Evolutionary conservation across 1,140 invertebrate genomes (phyloP).

Genomic region (Carposina sasakii): DNA sequence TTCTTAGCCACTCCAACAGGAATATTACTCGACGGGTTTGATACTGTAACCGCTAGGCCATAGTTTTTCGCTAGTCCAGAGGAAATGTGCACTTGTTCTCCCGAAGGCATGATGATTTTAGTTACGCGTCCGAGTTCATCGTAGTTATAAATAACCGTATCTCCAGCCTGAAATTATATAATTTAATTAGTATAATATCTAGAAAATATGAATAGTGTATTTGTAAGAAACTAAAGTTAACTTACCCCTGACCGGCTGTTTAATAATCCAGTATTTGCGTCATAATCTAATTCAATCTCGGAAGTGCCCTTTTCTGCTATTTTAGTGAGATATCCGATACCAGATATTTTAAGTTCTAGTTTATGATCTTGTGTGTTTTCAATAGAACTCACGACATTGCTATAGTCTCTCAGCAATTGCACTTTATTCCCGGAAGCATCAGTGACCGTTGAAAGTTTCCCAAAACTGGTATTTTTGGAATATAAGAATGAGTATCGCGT

Average conservation of each 20-base stretch:
- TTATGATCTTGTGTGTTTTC: constrained; percentile 95
- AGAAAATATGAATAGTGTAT: constrained; percentile 10
- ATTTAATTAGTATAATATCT: constrained; percentile 19
- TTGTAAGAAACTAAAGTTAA: constrained; percentile 10
- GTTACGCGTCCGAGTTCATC: constrained; percentile 88
- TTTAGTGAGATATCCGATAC: constrained; percentile 88
- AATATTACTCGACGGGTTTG: constrained; percentile 65
- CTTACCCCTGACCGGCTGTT: constrained; percentile 84
- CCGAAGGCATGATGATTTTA: constrained; percentile 89
- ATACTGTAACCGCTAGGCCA: constrained; percentile 82
- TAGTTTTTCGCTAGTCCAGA: constrained; percentile 83
- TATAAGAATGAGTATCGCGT: constrained; percentile 96
- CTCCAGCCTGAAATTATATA: constrained; percentile 77
- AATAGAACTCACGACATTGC: constrained; percentile 91
- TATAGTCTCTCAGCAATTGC: constrained; percentile 91
- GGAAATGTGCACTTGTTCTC: constrained; percentile 86
- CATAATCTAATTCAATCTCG: constrained; percentile 89
- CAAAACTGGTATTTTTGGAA: constrained; percentile 96
- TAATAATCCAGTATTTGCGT: constrained; percentile 84
- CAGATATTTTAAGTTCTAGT: constrained; percentile 90
- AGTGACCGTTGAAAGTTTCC: constrained; percentile 92
- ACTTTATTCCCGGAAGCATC: constrained; percentile 96
- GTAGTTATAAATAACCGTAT: constrained; percentile 92
- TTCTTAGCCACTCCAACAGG: constrained; percentile 72
- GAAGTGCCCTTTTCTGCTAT: constrained; percentile 85